Conservation (phyloP, 53 echinoderm and acorn worm species). For the Actinopyga echinites region DNA sequence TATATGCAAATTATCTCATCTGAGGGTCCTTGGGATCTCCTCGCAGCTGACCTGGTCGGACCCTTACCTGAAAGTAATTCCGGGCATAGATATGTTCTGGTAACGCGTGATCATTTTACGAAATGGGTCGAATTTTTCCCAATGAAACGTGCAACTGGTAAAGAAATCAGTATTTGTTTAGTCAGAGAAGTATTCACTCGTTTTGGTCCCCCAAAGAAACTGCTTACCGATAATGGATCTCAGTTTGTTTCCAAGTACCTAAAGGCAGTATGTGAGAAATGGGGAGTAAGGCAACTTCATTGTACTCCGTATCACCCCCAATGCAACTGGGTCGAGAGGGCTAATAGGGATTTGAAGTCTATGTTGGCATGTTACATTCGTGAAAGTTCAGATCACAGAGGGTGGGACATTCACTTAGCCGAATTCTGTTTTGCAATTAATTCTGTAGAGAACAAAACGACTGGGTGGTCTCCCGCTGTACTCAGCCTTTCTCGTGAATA, state of each 20-base stretch:
- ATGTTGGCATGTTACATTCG: not conserved
- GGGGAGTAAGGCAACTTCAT: constrained; percentile 39
- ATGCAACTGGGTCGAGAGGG: constrained; percentile 18
- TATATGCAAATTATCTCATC: constrained; percentile 50
- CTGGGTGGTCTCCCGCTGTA: constrained; percentile 43
- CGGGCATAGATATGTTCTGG: constrained; percentile 36
- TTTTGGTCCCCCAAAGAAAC: constrained; percentile 42
- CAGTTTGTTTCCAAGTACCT: constrained; percentile 36
- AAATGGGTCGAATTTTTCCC: constrained; percentile 51
- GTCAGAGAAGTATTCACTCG: constrained; percentile 46
- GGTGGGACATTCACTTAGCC: constrained; percentile 54
- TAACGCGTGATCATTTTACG: constrained; percentile 40
- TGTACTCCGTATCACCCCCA: constrained; percentile 45
- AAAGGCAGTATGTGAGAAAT: constrained; percentile 51
- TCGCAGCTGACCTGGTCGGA: constrained; percentile 51
- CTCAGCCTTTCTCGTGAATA: constrained; percentile 45
- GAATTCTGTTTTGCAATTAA: constrained; percentile 52
- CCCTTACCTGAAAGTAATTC: constrained; percentile 42
- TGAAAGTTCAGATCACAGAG: not conserved
- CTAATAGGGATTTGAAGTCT: constrained; percentile 1
- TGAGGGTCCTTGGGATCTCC: constrained; percentile 47
- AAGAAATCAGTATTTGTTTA: constrained; percentile 6
- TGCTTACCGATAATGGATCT: constrained; percentile 52
- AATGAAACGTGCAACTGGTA: constrained; percentile 40
- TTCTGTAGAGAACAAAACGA: constrained; percentile 48